Evolutionary conservation across 2,797 vertebrate species (phyloP).

Genomic region (Micropoecilia bifurca): DNA sequence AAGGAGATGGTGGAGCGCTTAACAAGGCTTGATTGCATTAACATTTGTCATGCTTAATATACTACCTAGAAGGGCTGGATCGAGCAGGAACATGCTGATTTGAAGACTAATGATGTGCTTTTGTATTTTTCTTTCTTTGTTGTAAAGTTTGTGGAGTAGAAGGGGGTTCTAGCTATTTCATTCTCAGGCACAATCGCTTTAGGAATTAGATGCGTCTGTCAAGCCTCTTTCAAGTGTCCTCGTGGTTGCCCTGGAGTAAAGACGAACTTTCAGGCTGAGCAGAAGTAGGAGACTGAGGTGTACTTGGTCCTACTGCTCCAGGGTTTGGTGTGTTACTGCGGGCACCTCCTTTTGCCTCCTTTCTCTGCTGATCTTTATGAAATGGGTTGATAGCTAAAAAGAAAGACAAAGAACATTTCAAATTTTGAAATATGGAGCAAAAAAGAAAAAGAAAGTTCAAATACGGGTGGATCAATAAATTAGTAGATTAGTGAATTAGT

Average conservation of each 20-base stretch:
- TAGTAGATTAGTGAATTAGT: neutral
- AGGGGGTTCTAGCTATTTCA: slow-evolving; percentile 40
- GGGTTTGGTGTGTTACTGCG: slow-evolving; percentile 30
- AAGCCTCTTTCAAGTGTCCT: slow-evolving; percentile 58
- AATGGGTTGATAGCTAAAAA: slow-evolving; percentile 69
- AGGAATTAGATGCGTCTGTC: slow-evolving; percentile 29
- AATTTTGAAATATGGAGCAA: slow-evolving; percentile 19
- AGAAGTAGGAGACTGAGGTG: slow-evolving; percentile 39
- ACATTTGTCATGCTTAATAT: slow-evolving; percentile 77
- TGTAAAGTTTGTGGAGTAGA: slow-evolving; percentile 52
- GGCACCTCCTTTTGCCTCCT: slow-evolving; percentile 51
- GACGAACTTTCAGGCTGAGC: slow-evolving; percentile 57
- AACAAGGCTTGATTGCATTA: slow-evolving; percentile 84
- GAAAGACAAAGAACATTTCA: slow-evolving; percentile 30
- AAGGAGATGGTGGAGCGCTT: slow-evolving; percentile 71
- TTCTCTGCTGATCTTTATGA: slow-evolving; percentile 65
- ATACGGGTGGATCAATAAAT: slow-evolving; percentile 37
- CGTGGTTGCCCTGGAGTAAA: slow-evolving; percentile 42
- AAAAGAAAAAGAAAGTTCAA: slow-evolving; percentile 29
- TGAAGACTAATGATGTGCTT: slow-evolving; percentile 64
- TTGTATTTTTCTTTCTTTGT: slow-evolving; percentile 51
- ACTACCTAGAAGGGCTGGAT: slow-evolving; percentile 66
- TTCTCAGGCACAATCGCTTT: slow-evolving; percentile 46
- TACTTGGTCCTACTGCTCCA: slow-evolving; percentile 35
- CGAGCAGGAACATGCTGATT: slow-evolving; percentile 72